Percentiles rank a stretch among this genome's conserved stretches.
These are phyloP conservation scores for Tragelaphus scriptus DNA, from an alignment of 2,113 vertebrate species.

Conservation along the genomic window DNA sequence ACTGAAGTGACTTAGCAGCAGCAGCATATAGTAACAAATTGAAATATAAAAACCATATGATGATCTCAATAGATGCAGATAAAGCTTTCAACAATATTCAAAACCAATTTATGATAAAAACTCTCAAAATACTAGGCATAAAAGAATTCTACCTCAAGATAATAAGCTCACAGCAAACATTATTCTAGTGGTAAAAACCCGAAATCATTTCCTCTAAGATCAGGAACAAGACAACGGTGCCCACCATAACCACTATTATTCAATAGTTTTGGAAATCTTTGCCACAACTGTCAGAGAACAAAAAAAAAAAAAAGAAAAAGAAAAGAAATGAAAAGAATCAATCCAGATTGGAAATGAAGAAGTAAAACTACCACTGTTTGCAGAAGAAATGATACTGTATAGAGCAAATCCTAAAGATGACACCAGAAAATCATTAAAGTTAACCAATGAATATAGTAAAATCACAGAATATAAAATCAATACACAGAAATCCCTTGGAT, in stretches of 20 bases:
- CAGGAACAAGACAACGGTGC: not conserved
- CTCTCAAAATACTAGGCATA: not conserved
- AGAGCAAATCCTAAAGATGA: not conserved
- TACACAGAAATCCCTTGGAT: not conserved
- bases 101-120: not conserved
- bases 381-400: not conserved
- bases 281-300: fast-evolving
- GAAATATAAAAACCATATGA: not conserved
- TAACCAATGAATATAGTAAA: not conserved
- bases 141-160: not conserved
- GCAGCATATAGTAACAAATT: not conserved
- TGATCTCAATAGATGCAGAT: not conserved
- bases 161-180: not conserved
- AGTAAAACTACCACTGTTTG: not conserved
- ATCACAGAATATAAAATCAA: not conserved
- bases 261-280: not conserved
- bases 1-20: no score
- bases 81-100: not conserved
- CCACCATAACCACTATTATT: not conserved
- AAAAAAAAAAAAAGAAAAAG: not conserved
- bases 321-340: not conserved
- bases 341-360: not conserved
- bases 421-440: not conserved
- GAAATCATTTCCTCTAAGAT: not conserved
- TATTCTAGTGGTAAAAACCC: not conserved